Conservation (phyloP, 2,113 vertebrate genomes). For the Lucifuga dentata region DNA sequence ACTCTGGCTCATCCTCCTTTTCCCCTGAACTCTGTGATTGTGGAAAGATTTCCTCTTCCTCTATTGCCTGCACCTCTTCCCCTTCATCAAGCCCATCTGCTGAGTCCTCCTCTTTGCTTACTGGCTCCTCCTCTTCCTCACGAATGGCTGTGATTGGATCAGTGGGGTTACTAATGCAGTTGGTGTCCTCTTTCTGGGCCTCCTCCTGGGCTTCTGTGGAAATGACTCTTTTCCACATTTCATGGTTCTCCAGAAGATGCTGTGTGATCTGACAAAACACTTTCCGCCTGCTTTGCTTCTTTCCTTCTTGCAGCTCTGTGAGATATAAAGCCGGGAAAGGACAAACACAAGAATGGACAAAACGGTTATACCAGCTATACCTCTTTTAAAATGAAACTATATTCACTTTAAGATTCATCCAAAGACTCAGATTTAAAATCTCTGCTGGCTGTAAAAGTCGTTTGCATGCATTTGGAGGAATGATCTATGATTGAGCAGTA, state of each 20-base stretch:
- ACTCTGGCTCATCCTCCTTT: constrained; percentile 72
- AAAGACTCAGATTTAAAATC: no score
- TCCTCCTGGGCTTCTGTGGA: constrained; percentile 81
- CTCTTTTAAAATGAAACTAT: no score
- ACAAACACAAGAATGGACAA: background rate
- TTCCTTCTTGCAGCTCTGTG: constrained; percentile 85
- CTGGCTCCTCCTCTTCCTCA: constrained; percentile 91
- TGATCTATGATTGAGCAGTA: no score
- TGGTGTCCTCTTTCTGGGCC: constrained; percentile 76
- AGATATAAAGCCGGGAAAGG: constrained; percentile 58
- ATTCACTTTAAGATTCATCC: no score
- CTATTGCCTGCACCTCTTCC: constrained; percentile 71
- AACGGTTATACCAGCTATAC: no score
- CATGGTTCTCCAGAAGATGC: constrained; percentile 93
- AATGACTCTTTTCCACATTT: constrained; percentile 95
- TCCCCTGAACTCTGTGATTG: constrained; percentile 72
- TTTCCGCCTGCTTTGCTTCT: constrained; percentile 84
- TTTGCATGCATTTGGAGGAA: no score
- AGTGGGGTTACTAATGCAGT: constrained; percentile 73
- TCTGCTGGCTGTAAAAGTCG: no score
- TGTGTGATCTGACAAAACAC: constrained; percentile 95
- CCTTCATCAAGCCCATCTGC: constrained; percentile 81
- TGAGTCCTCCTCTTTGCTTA: constrained; percentile 77
- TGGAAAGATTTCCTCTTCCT: constrained; percentile 63
- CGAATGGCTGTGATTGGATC: constrained; percentile 91